Evolutionary conservation across 2,797 vertebrate genomes (phyloP).

Genomic region (Syngnathus rostellatus): DNA sequence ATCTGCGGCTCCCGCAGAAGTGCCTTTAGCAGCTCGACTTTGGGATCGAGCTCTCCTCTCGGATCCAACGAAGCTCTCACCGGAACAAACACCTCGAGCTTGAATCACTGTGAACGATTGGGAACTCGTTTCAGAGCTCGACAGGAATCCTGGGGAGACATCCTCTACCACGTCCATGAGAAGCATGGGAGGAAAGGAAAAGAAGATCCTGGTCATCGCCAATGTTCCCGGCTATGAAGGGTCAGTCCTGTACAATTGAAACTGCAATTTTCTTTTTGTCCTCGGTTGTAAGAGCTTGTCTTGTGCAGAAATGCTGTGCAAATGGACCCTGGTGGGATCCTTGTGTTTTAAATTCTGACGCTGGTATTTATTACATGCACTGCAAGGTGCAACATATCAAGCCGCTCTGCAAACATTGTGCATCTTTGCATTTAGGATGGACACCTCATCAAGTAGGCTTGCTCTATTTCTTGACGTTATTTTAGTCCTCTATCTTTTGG

Average conservation of each 20-base stretch:
- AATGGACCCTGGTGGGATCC: slow-evolving; percentile 9
- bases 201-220: slow-evolving; percentile 70
- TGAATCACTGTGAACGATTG: slow-evolving; percentile 33
- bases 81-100: slow-evolving; percentile 26
- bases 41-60: slow-evolving; percentile 22
- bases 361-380: slow-evolving; percentile 40
- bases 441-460: slow-evolving; percentile 6
- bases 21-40: slow-evolving; percentile 31
- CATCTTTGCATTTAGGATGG: neutral
- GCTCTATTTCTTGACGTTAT: neutral
- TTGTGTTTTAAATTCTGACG: slow-evolving; percentile 53
- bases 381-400: slow-evolving; percentile 38
- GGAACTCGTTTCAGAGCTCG: neutral
- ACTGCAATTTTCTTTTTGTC: neutral
- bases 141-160: slow-evolving; percentile 38
- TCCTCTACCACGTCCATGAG: slow-evolving; percentile 35
- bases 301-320: slow-evolving; percentile 26
- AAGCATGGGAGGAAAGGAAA: slow-evolving; percentile 82
- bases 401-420: slow-evolving; percentile 26
- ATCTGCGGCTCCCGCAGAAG: slow-evolving; percentile 40
- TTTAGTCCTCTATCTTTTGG: neutral
- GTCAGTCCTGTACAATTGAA: slow-evolving; percentile 63
- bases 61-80: slow-evolving; percentile 9
- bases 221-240: slow-evolving; percentile 62
- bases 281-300: neutral